Percentiles rank a stretch among this genome's conserved stretches.
Evolutionary conservation across 2,797 vertebrate species (phyloP).

Genomic region (Notolepis coatsorum): DNA sequence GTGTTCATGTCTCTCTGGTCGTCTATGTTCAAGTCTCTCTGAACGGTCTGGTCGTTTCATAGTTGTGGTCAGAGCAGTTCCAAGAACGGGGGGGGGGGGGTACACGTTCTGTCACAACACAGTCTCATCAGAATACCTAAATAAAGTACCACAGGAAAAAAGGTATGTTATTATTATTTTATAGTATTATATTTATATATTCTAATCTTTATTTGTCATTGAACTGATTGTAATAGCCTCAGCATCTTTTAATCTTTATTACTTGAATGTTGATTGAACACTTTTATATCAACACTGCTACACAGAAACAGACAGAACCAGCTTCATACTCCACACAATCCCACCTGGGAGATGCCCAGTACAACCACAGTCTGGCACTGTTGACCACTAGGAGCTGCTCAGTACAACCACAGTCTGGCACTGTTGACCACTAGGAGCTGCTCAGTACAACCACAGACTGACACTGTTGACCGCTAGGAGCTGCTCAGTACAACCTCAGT

Average conservation of each 20-base stretch:
- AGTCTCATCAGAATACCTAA: too few species aligned
- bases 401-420: not conserved
- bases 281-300: not conserved
- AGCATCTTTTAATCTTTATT: not conserved
- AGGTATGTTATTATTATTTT: constrained; percentile 20
- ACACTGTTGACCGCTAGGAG: not conserved
- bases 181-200: constrained; percentile 4
- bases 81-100: too few species aligned
- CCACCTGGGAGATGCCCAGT: not conserved
- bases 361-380: not conserved
- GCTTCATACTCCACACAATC: not conserved
- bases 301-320: not conserved
- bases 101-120: too few species aligned
- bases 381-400: not conserved
- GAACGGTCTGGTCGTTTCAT: too few species aligned
- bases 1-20: too few species aligned
- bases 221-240: not conserved
- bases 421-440: not conserved
- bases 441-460: not conserved
- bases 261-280: not conserved
- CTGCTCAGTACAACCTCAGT: not conserved
- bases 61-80: too few species aligned
- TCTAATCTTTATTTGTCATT: not conserved
- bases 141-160: too few species aligned
- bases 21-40: too few species aligned